These are phyloP conservation scores for Meta bourneti DNA, from an alignment of 2,888 invertebrate genomes.

Conservation along the genomic window DNA sequence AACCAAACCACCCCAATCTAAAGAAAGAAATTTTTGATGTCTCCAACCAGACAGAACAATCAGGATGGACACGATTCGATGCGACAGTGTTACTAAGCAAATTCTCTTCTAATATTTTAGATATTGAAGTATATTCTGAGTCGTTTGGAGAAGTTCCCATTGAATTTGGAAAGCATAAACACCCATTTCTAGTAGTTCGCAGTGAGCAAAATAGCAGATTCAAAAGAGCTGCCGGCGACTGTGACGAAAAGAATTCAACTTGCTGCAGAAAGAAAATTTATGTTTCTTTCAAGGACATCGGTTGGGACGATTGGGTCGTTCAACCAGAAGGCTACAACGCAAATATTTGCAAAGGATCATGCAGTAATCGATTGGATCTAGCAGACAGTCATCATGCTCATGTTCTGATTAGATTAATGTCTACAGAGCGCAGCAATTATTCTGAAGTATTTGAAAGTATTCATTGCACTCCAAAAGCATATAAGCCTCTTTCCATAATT, in stretches of 20 bases:
- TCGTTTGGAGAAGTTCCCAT: slow-evolving; percentile 9
- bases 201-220: background rate
- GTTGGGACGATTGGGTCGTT: slow-evolving; percentile 79
- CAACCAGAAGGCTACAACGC: slow-evolving; percentile 78
- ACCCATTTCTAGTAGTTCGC: slow-evolving; percentile 21
- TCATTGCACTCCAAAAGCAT: slow-evolving; percentile 92
- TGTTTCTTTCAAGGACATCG: slow-evolving; percentile 78
- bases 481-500: slow-evolving; percentile 89
- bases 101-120: slow-evolving; percentile 12
- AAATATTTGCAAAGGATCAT: slow-evolving; percentile 82
- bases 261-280: slow-evolving; percentile 86
- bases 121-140: slow-evolving; percentile 25
- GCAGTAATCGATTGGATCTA: slow-evolving; percentile 81
- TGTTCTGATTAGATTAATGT: slow-evolving; percentile 8
- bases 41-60: slow-evolving; percentile 7
- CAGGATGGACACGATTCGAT: slow-evolving; percentile 44
- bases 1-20: background rate
- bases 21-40: slow-evolving; percentile 5
- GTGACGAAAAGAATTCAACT: slow-evolving; percentile 81
- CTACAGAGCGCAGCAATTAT: background rate
- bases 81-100: background rate
- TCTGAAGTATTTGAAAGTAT: slow-evolving; percentile 12
- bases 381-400: slow-evolving; percentile 65
- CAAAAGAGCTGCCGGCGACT: slow-evolving; percentile 16
- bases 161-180: slow-evolving; percentile 18